Evolutionary conservation across 2,113 vertebrate genomes (phyloP).

Genomic region (Anguilla japonica): DNA sequence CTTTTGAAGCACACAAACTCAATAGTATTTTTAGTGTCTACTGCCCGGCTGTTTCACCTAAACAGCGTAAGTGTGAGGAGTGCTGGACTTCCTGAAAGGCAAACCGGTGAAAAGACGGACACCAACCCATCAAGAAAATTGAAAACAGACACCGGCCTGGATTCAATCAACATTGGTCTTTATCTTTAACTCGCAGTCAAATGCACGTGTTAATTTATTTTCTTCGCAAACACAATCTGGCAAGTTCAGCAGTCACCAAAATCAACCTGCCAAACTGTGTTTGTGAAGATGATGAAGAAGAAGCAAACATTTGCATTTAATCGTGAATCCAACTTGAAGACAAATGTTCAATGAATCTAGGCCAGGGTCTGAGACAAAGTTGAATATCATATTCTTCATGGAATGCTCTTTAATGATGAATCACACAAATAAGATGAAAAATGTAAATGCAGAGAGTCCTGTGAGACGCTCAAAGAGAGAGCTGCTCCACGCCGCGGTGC

Average conservation of each 20-base stretch:
- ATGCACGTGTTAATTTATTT: not conserved
- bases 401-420: not conserved
- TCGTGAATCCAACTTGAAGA: not conserved
- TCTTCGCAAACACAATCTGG: not conserved
- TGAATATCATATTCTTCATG: no score
- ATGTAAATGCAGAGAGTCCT: no score
- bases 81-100: not conserved
- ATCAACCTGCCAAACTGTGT: not conserved
- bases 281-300: not conserved
- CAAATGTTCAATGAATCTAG: not conserved
- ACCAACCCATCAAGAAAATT: not conserved
- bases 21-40: not conserved
- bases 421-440: not conserved
- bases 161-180: not conserved
- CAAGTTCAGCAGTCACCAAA: not conserved
- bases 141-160: not conserved
- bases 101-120: not conserved
- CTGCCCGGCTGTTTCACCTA: no score
- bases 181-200: not conserved
- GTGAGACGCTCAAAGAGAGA: no score
- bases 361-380: no score
- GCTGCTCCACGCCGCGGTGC: not conserved
- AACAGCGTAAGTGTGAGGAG: not conserved
- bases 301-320: not conserved
- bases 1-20: not conserved